Percentiles rank a stretch among this genome's conserved stretches.
Conservation (phyloP, 1,140 invertebrate genomes). For the Macrobrachium nipponense region DNA sequence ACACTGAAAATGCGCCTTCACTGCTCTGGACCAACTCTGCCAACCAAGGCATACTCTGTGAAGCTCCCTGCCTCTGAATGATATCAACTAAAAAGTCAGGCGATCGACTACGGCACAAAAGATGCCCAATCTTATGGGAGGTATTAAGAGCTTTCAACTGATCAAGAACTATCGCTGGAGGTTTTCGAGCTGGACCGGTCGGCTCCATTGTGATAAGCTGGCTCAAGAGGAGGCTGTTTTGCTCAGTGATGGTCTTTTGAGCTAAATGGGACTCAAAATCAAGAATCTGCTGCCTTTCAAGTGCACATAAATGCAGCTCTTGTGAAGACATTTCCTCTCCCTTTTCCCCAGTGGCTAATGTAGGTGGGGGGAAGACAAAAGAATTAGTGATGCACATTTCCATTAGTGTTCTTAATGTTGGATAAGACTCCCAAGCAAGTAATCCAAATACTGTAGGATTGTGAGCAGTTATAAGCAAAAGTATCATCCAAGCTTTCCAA, state of each 20-base stretch:
- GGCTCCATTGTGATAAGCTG: constrained; percentile 86
- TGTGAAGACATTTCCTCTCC: constrained; percentile 75
- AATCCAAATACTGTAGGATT: constrained; percentile 90
- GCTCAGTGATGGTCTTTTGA: constrained; percentile 89
- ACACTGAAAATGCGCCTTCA: constrained; percentile 84
- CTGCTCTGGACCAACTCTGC: constrained; percentile 93
- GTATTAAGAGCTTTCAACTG: constrained; percentile 84
- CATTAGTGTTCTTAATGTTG: constrained; percentile 91
- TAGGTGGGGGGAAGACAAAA: constrained; percentile 81
- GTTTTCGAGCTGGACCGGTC: constrained; percentile 81
- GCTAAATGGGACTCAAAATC: constrained; percentile 95
- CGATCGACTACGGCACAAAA: constrained; percentile 88
- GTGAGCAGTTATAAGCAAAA: constrained; percentile 90
- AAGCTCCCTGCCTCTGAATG: constrained; percentile 81
- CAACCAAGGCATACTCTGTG: constrained; percentile 96
- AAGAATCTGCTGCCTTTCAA: constrained; percentile 86
- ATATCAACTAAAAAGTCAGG: constrained; percentile 94
- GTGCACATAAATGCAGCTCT: constrained; percentile 77
- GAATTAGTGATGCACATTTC: constrained; percentile 96
- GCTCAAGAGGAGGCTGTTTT: constrained; percentile 83
- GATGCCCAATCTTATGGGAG: constrained; percentile 85
- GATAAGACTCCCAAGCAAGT: constrained; percentile 89
- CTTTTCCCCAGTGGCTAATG: constrained; percentile 74
- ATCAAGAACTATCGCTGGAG: constrained; percentile 82
- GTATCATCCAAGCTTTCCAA: constrained; percentile 94